Conservation (phyloP, 2,113 vertebrate species). For the Colaptes auratus region DNA sequence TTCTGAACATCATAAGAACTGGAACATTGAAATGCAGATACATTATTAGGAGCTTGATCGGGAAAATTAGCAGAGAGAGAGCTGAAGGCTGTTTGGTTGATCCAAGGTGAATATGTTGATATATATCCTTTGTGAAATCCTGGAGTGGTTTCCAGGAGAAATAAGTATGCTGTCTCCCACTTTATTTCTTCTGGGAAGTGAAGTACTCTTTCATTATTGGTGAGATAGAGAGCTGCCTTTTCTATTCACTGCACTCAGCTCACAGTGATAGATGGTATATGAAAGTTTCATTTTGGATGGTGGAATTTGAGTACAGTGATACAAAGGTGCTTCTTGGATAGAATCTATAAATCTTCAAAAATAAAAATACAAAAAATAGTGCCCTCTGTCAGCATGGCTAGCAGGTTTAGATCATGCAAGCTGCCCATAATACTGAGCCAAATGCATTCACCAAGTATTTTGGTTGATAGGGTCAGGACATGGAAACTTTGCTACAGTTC, state of each 20-base stretch:
- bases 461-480: constrained; percentile 42
- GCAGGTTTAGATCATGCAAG: constrained; percentile 44
- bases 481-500: constrained; percentile 1
- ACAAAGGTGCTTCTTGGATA: constrained; percentile 53
- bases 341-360: constrained; percentile 9
- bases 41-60: constrained; percentile 30
- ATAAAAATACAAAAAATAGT: neutral
- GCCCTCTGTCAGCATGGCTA: constrained; percentile 27
- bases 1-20: neutral
- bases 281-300: constrained; percentile 64
- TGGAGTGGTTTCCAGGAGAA: constrained; percentile 61
- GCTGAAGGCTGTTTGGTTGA: constrained; percentile 21
- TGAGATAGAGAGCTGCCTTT: constrained; percentile 60
- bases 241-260: constrained; percentile 55
- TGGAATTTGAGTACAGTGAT: constrained; percentile 42
- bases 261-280: constrained; percentile 38
- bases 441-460: constrained; percentile 1
- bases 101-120: constrained; percentile 61
- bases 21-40: neutral
- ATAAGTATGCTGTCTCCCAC: neutral
- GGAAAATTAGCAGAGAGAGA: constrained; percentile 50
- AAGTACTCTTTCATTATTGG: constrained; percentile 58
- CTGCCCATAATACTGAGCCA: constrained; percentile 50
- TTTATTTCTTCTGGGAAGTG: constrained; percentile 63
- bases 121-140: constrained; percentile 49